Percentiles rank a stretch among this genome's conserved stretches.
These are phyloP conservation scores for Ernsta delagoae DNA, from an alignment of 2,888 invertebrate species.

Conservation along the genomic window DNA sequence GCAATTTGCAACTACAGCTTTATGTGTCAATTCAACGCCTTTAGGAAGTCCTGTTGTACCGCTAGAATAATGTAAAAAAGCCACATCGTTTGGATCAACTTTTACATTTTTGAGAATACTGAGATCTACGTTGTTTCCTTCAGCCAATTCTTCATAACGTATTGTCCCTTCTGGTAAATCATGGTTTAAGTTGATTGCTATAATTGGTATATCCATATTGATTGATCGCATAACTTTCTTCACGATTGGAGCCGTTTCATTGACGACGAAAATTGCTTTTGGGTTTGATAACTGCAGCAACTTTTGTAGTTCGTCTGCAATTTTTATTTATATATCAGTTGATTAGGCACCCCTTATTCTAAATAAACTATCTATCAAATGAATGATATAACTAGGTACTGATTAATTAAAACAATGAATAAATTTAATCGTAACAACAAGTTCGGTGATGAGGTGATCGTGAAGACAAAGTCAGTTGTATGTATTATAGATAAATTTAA, in stretches of 20 bases:
- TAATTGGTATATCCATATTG: conserved; percentile 47
- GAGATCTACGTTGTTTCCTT: conserved; percentile 7
- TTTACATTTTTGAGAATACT: conserved; percentile 9
- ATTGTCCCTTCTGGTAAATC: conserved; percentile 4
- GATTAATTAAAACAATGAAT: too few species aligned
- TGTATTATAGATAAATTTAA: too few species aligned
- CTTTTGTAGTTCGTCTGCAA: conserved; percentile 84
- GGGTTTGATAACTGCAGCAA: conserved; percentile 83
- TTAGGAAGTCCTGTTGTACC: conserved; percentile 93
- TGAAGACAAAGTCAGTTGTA: too few species aligned
- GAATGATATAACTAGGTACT: too few species aligned
- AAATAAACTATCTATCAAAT: too few species aligned
- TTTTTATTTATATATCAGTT: background rate
- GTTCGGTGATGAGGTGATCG: too few species aligned
- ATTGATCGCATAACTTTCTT: conserved; percentile 72
- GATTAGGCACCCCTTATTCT: too few species aligned
- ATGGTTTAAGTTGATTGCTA: conserved; percentile 16
- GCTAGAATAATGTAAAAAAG: conserved; percentile 90
- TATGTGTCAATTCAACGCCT: conserved; percentile 88
- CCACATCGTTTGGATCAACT: conserved; percentile 20
- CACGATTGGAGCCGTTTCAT: conserved; percentile 71
- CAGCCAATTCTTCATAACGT: conserved; percentile 17
- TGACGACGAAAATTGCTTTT: conserved; percentile 83
- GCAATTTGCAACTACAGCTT: conserved; percentile 53
- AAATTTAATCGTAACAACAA: too few species aligned